Evolutionary conservation across 2,797 vertebrate genomes (phyloP).

Genomic region (Enteromius fasciolatus): DNA sequence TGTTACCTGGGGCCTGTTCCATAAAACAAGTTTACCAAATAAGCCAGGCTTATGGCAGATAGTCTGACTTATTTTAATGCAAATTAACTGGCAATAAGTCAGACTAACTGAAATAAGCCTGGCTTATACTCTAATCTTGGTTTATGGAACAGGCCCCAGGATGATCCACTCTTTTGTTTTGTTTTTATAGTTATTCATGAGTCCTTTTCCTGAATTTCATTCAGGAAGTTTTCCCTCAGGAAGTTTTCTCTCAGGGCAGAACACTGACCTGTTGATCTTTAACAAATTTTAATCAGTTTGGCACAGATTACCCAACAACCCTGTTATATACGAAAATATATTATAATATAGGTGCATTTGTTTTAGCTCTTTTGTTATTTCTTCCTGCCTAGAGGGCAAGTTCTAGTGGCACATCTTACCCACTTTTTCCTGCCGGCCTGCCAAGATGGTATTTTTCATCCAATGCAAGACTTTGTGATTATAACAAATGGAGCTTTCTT

Average conservation of each 20-base stretch:
- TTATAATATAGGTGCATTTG: neutral
- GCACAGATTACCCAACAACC: neutral
- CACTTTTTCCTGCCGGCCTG: neutral
- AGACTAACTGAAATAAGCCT: too few species aligned
- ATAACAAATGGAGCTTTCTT: neutral
- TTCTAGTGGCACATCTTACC: neutral
- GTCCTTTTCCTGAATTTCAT: neutral
- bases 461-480: neutral
- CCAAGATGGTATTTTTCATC: neutral
- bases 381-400: neutral
- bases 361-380: neutral
- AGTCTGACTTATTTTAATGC: too few species aligned
- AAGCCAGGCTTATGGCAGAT: too few species aligned
- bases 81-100: too few species aligned
- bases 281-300: neutral
- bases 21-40: too few species aligned
- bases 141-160: too few species aligned
- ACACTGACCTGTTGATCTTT: neutral
- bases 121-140: too few species aligned
- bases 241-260: neutral
- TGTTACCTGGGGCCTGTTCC: too few species aligned
- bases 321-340: neutral
- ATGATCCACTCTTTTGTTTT: too few species aligned
- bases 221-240: neutral
- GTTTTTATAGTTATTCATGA: too few species aligned